Evolutionary conservation across 1,140 invertebrate species (phyloP).

Genomic region (Diprion similis): DNA sequence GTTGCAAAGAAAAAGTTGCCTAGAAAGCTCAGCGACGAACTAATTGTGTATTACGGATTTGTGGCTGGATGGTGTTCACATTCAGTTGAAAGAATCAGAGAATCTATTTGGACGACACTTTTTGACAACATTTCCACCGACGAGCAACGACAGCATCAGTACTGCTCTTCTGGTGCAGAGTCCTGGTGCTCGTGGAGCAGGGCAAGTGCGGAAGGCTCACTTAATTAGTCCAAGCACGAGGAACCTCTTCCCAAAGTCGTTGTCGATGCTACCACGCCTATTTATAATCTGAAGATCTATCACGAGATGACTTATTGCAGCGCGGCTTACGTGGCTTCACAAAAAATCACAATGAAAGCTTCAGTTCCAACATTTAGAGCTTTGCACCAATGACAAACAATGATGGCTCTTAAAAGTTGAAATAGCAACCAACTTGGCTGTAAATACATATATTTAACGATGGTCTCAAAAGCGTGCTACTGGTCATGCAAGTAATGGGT

Average conservation of each 20-base stretch:
- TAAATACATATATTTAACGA: neutral
- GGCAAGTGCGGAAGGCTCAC: neutral
- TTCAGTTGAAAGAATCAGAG: constrained; percentile 40
- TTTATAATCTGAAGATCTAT: constrained; percentile 19
- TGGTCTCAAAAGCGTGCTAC: neutral
- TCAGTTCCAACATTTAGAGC: constrained; percentile 15
- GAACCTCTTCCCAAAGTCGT: constrained; percentile 3
- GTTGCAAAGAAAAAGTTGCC: constrained; percentile 26
- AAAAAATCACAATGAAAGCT: constrained; percentile 14
- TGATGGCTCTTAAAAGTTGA: neutral
- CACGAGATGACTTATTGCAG: constrained; percentile 1
- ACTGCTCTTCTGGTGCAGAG: constrained; percentile 14
- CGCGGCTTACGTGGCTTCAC: constrained; percentile 19
- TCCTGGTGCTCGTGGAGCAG: constrained; percentile 7
- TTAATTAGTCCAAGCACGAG: neutral
- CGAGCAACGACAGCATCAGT: neutral
- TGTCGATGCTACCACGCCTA: constrained; percentile 20
- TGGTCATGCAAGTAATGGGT: neutral
- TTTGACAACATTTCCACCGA: constrained; percentile 9
- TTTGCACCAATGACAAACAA: constrained; percentile 15
- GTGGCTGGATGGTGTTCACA: constrained; percentile 35
- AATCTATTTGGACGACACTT: constrained; percentile 26
- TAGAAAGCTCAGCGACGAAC: constrained; percentile 27
- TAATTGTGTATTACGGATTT: constrained; percentile 32
- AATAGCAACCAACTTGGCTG: neutral